Evolutionary conservation across 2,113 vertebrate genomes (phyloP).

Genomic region (Lucifuga dentata): DNA sequence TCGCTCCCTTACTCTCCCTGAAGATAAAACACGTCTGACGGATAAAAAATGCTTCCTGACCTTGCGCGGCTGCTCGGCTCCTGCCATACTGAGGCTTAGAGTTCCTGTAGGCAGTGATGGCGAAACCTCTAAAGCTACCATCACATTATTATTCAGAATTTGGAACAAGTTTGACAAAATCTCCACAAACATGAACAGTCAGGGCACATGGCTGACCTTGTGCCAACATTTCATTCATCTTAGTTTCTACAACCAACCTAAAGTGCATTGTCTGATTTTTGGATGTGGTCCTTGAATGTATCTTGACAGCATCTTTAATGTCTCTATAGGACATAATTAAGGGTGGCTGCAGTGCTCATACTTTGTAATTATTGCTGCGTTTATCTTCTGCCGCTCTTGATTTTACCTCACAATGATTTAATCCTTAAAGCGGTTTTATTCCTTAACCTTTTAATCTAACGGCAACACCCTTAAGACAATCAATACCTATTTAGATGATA

Average conservation of each 20-base stretch:
- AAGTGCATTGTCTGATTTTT: background rate
- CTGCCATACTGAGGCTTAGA: slow-evolving; percentile 15
- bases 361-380: slow-evolving; percentile 64
- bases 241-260: background rate
- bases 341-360: slow-evolving; percentile 24
- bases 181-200: slow-evolving; percentile 7
- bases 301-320: slow-evolving; percentile 39
- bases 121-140: slow-evolving; percentile 12
- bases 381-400: slow-evolving; percentile 65
- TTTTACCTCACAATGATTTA: slow-evolving; percentile 77
- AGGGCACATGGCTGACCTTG: slow-evolving; percentile 31
- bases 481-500: slow-evolving; percentile 79
- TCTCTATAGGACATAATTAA: slow-evolving; percentile 31
- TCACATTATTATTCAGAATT: slow-evolving; percentile 12
- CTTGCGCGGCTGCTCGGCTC: slow-evolving; percentile 53
- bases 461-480: slow-evolving; percentile 71
- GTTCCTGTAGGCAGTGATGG: slow-evolving; percentile 11
- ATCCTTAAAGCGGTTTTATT: slow-evolving; percentile 74
- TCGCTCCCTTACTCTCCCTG: slow-evolving; percentile 22
- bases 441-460: slow-evolving; percentile 80
- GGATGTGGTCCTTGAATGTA: slow-evolving; percentile 4
- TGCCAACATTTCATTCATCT: background rate
- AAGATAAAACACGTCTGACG: slow-evolving; percentile 63
- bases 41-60: slow-evolving; percentile 57
- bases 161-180: slow-evolving; percentile 27